Evolutionary conservation across 2,888 invertebrate species (phyloP), one percentile per base, ranked within the genome.

Genomic region (Mayetiola destructor): DNA sequence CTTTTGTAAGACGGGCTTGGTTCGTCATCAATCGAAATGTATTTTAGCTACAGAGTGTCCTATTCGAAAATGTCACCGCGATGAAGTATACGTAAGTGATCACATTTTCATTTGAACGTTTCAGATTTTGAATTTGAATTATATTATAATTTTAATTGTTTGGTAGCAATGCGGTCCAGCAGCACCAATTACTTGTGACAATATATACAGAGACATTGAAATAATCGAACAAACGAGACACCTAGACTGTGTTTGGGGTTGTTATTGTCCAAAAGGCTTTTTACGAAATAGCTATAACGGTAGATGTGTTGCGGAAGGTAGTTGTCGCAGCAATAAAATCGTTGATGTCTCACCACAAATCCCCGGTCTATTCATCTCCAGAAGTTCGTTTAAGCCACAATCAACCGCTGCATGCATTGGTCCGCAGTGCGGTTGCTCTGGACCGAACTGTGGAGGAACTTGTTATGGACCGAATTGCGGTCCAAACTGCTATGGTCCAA

Each of bases 101-200:
- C n/a, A n/a, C n/a, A n/a, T n/a, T n/a, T n/a, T n/a, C n/a, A n/a
- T n/a, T n/a, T n/a, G n/a, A n/a, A n/a, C n/a, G n/a, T n/a, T n/a
- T n/a, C n/a, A n/a, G n/a, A n/a, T n/a, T n/a, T n/a, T n/a, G n/a
- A n/a, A n/a, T n/a, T n/a, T n/a, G n/a, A n/a, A n/a, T n/a, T n/a
- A n/a, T n/a, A n/a, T n/a, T n/a, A n/a, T n/a, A n/a, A n/a, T n/a
- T n/a, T n/a, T n/a, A n/a, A n/a, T n/a, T n/a, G n/a, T n/a, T n/a
- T n/a, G n/a, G n/a, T n/a, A n/a, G n/a, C n/a, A 36, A 36, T 54
- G 54, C n/a, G 54, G 54, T 14, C 54, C 54, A 54, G 54, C 54
- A 6, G 35, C 35, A 21, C 54, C 54, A 12, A 35, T 54, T 20
- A 54, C 54, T 5, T 54, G 54, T 54, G 54, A 54, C 35, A 54